These are phyloP conservation scores for Puma concolor DNA, from an alignment of 2,113 vertebrate species.

Conservation along the genomic window DNA sequence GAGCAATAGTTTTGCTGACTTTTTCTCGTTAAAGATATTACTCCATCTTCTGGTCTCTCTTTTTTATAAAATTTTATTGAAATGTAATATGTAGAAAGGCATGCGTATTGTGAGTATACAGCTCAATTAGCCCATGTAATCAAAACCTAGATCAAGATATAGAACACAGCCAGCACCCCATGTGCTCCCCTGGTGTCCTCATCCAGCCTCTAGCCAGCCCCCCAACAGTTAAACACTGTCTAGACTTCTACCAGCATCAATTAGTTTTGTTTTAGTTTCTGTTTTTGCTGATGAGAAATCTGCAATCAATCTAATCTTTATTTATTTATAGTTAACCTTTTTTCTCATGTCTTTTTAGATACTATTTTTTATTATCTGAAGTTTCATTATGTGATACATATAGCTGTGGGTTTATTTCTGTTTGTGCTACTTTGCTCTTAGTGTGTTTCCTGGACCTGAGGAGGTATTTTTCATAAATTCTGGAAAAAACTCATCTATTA, in stretches of 20 bases:
- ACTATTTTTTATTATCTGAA: background rate
- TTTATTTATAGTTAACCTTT: slow-evolving; percentile 40
- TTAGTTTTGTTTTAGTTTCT: slow-evolving; percentile 4
- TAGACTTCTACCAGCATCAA: background rate
- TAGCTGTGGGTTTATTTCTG: background rate
- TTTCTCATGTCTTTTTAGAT: background rate
- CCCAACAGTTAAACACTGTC: background rate
- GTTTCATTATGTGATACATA: background rate
- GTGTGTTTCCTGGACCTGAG: background rate
- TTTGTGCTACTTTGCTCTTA: background rate
- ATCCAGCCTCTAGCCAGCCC: background rate
- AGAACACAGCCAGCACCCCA: background rate
- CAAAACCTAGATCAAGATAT: background rate
- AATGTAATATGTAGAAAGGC: background rate
- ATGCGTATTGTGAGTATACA: background rate
- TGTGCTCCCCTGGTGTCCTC: background rate
- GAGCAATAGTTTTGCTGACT: background rate
- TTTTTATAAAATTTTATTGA: background rate
- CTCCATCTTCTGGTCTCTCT: background rate
- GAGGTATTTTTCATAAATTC: background rate
- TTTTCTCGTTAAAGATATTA: background rate
- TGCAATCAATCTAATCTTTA: background rate
- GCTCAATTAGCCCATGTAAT: background rate
- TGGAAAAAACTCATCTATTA: background rate
- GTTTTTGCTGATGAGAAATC: background rate